Base-by-base conservation (phyloP, 2,797 vertebrate genomes). In the Euthynnus affinis region DNA sequence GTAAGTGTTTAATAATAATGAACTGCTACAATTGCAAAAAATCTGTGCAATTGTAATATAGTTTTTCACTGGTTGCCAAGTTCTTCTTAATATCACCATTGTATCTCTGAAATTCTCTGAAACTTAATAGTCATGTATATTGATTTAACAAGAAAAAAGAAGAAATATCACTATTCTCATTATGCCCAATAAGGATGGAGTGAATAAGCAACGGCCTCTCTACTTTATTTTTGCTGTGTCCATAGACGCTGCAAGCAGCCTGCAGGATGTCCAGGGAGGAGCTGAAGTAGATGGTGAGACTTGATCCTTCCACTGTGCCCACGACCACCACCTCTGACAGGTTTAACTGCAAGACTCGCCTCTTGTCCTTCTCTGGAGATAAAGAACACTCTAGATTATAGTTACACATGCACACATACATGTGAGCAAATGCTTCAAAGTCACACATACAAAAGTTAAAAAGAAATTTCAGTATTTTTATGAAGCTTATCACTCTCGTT, bases 211-310 rank as follows among this genome's bases (percentile, higher is more conserved):
- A 61, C 25, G 1, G 18, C 18, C 46, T 49, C 18, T 49, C 78
- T 95, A 99, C 98, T 94, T 93, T 96, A 83, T 89, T 91, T 91
- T 98, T 98, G 83, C 46, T 78, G 58, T 82, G 83, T 76, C 96
- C 96, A 86, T 94, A 99, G 81, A 98, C 89, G 25, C 87, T 95
- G 71, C 82, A 48, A 57, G 82, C 85, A 68, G 93, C 94, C 58
- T 93, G 93, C 80, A 89, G 85, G 78, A 99, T 95, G 88, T 98
- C 96, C 90, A 99, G 91, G 2, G 95, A 90, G 68, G 94, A 92
- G 93, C 97, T 97, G 93, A 99, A 99, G 91, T 88, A 94, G 29
- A 99, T 94, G 61, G 75, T 86, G 67, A 99, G 88, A 76, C 84
- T 94, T 9, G 91, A 91, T 73, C 98, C 98, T 91, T 96, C 95